Evolutionary conservation across 2,797 vertebrate species (phyloP).

Genomic region (Phoebastria nigripes): DNA sequence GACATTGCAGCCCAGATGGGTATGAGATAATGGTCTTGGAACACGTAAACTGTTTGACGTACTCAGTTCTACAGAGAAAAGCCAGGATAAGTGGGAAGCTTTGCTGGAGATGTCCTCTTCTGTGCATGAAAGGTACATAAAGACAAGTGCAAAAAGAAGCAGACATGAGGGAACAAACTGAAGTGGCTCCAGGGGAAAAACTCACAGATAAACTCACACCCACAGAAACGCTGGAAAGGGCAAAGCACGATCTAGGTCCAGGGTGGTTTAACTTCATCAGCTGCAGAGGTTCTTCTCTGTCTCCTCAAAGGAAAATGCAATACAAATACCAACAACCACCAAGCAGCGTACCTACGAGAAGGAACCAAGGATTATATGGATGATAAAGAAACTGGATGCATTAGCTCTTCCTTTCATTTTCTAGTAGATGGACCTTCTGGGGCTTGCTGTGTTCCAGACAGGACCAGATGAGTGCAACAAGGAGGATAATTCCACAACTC

Average conservation of each 20-base stretch:
- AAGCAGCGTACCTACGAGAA: neutral
- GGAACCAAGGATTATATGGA: neutral
- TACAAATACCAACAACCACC: neutral
- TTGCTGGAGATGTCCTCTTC: neutral
- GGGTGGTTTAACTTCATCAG: neutral
- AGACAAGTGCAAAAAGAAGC: neutral
- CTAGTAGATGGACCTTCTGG: neutral
- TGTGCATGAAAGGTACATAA: neutral
- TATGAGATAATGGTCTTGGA: neutral
- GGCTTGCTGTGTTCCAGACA: neutral
- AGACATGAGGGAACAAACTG: neutral
- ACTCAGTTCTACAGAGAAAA: neutral
- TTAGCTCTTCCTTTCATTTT: neutral
- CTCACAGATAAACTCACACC: neutral
- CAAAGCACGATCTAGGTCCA: neutral
- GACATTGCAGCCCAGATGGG: neutral
- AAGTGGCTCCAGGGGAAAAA: neutral
- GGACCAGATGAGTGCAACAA: accelerated
- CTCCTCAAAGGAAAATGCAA: neutral
- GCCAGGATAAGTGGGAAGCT: neutral
- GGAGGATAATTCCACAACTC: neutral
- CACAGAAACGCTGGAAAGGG: neutral
- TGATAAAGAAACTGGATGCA: accelerated
- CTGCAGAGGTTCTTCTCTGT: neutral
- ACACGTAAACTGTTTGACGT: neutral